Evolutionary conservation across 2,888 invertebrate genomes (phyloP), one percentile per base, ranked within the genome.

Genomic region (Herminia tarsipennalis): DNA sequence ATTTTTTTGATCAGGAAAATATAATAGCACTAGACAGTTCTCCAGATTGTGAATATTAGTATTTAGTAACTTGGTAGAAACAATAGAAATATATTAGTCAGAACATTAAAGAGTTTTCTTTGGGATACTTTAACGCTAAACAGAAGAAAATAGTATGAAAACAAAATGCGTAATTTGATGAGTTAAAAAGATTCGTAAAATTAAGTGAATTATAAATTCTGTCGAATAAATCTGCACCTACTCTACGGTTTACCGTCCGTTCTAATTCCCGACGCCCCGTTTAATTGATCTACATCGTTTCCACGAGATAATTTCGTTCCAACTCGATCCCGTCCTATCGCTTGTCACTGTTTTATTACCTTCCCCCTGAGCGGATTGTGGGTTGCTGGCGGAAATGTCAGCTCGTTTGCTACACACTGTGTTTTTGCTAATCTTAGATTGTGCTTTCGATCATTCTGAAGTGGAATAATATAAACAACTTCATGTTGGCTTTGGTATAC

Each of bases 201-300:
- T 59, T 56, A 63, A 62, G 53, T 47, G 55, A 58, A 60, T 53
- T 62, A 58, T 61, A 61, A 73, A 63, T 62, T 59, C 32, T 21
- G 58, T 62, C 59, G 50, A 56, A 74, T 78, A 79, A 80, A 80
- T 79, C 75, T 73, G 63, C 62, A 65, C 72, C 70, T 71, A 72
- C 69, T 71, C 69, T 61, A 64, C 58, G 73, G 74, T 70, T 68
- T 70, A 62, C 73, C 69, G 60, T 47, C 59, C 62, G 50, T 51
- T 55, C 70, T 76, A 78, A 80, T 78, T 72, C 70, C 66, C 63
- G 53, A 52, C 70, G 65, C 67, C 66, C 73, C 67, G 64, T 70
- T 66, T 77, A 78, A 81, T 81, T 81, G 81, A 81, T 65, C 65
- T 62, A 65, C 65, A 65, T 65, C 49, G 66, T 73, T 66, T 76